Evolutionary conservation across 1,140 invertebrate genomes (phyloP), one percentile per base, ranked within the genome.

Genomic region (Myzus persicae): DNA sequence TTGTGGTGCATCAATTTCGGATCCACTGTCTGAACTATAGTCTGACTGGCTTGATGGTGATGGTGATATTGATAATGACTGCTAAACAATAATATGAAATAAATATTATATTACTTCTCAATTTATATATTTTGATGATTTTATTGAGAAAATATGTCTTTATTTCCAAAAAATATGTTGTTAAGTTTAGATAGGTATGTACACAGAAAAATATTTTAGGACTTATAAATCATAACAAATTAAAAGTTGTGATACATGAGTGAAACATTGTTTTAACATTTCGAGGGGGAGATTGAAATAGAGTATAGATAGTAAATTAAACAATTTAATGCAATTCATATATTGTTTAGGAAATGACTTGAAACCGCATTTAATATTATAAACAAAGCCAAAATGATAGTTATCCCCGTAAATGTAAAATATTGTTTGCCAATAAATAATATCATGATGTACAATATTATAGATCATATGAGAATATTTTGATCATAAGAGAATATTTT

Each of bases 21-120:
- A 93, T 40, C 46, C 81, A 84, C 91, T 93, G 36, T 93, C 91
- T 51, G 91, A 85, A 93, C 81, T 85, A n/a, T 48, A 93, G n/a
- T 84, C 46, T n/a, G 81, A 84, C 18, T 54, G 91, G 26, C 40
- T 82, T 84, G 91, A 93, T 84, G 22, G 36, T 8, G 91, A 54
- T 42, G 46, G 81, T 51, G 91, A 84, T 82, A 38, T 51, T 40
- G 91, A 85, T 38, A 91, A 91, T 48, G 76, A 51, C n/a, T 20
- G 14, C 91, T 93, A 48, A 54, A 85, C 40, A 51, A 31, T 24
- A 51, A 24, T 51, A 31, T 26, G 38, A 92, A 82, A 82, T n/a
- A 93, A 85, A 42, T 46, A 81, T 42, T 85, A 2, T 42, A 42
- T 31, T 84, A n/a, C 22, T 42, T 87, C 31, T n/a, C 4, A 46